Percentiles rank a stretch among this genome's conserved stretches.
phyloP scores from a whole-genome alignment of 2,113 vertebrate species.

The Corythoichthys haematopterus region DNA sequence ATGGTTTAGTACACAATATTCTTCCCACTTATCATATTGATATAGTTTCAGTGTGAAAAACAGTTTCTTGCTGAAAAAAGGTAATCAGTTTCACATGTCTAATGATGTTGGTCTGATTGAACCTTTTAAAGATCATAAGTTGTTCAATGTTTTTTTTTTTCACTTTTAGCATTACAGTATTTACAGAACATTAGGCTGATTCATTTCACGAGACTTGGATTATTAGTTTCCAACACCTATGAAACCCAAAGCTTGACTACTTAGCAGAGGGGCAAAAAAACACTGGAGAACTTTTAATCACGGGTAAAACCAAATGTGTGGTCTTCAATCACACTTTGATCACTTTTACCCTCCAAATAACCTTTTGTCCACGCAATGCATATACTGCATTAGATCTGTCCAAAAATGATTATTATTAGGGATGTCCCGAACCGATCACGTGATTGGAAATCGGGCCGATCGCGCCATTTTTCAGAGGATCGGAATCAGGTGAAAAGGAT shows the following conservation, averaged over 20 bases:
- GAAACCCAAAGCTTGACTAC: background rate
- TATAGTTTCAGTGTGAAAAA: slow-evolving; percentile 46
- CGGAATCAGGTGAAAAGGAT: too few species aligned
- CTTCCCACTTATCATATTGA: slow-evolving; percentile 13
- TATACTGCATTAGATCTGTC: too few species aligned
- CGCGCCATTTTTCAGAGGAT: too few species aligned
- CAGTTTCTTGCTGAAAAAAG: slow-evolving; percentile 34
- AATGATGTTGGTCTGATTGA: slow-evolving; percentile 8
- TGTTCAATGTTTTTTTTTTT: background rate
- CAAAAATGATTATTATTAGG: too few species aligned
- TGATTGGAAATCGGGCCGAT: too few species aligned
- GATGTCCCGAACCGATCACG: too few species aligned
- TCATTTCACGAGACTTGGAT: background rate
- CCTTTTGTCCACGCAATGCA: too few species aligned
- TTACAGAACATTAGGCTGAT: background rate
- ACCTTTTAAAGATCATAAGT: slow-evolving; percentile 9
- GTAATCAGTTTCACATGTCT: slow-evolving; percentile 34
- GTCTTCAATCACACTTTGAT: background rate
- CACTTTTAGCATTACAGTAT: background rate
- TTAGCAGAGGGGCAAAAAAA: background rate
- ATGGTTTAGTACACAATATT: slow-evolving; percentile 28
- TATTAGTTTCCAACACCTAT: background rate
- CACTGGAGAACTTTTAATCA: background rate
- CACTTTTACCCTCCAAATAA: background rate
- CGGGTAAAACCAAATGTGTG: background rate